Conservation (phyloP, 2,888 invertebrate species). For the Exephanes ischioxanthus region DNA sequence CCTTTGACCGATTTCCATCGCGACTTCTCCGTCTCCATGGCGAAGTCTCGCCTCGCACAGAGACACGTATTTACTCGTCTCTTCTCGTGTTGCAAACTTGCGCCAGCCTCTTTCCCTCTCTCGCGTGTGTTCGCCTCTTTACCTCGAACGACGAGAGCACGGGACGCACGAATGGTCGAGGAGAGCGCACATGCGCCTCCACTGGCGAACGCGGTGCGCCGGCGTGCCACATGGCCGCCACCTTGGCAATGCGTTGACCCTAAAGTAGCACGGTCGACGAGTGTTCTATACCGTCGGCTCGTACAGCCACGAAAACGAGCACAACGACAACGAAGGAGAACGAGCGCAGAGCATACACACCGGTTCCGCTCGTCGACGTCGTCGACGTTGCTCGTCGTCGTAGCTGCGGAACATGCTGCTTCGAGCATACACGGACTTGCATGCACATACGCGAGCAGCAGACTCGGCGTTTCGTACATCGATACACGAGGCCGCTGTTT, state of each 20-base stretch:
- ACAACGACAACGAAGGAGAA: constrained; percentile 40
- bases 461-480: background rate
- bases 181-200: constrained; percentile 69
- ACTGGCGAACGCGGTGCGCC: constrained; percentile 77
- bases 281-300: constrained; percentile 42
- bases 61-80: constrained; percentile 19
- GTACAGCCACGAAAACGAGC: constrained; percentile 33
- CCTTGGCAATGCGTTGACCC: constrained; percentile 84
- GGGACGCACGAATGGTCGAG: constrained; percentile 49
- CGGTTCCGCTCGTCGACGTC: constrained; percentile 53
- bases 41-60: background rate
- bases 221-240: constrained; percentile 83
- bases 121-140: constrained; percentile 19
- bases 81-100: background rate
- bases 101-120: constrained; percentile 31
- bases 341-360: constrained; percentile 30
- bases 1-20: constrained; percentile 27
- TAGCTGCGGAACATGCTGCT: constrained; percentile 40
- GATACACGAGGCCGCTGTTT: constrained; percentile 44
- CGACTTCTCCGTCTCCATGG: constrained; percentile 16
- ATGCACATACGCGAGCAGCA: too few species aligned
- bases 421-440: constrained; percentile 21
- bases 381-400: constrained; percentile 39
- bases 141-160: constrained; percentile 19
- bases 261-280: constrained; percentile 76